These are phyloP conservation scores for Eilema griseolum DNA, from an alignment of 2,888 invertebrate species.

Conservation along the genomic window DNA sequence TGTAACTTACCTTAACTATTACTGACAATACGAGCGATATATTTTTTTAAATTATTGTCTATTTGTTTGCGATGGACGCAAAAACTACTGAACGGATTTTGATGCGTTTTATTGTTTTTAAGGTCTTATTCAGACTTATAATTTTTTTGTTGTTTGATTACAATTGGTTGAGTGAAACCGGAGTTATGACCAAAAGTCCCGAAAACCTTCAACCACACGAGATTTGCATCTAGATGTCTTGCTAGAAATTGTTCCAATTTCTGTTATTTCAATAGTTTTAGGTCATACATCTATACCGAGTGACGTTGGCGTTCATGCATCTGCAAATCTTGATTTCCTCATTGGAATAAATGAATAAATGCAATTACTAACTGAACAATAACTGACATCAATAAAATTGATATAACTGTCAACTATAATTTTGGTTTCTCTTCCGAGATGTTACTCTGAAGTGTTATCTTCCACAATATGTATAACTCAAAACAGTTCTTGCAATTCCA, in stretches of 20 bases:
- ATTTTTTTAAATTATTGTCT: too few relatives aligned
- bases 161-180: too few relatives aligned
- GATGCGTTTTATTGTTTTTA: too few relatives aligned
- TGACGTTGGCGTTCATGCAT: not conserved
- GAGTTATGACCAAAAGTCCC: too few relatives aligned
- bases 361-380: not conserved
- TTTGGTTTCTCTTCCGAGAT: not conserved
- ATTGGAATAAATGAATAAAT: not conserved
- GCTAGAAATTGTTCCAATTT: not conserved
- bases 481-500: conserved; percentile 15
- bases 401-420: not conserved
- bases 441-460: conserved; percentile 12
- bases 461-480: conserved; percentile 12
- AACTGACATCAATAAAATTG: not conserved
- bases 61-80: too few relatives aligned
- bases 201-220: too few relatives aligned
- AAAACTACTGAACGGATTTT: too few relatives aligned
- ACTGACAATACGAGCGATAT: too few relatives aligned
- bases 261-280: not conserved
- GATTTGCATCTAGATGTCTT: too few relatives aligned
- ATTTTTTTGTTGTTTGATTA: too few relatives aligned
- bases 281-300: not conserved
- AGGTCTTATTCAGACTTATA: too few relatives aligned
- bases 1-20: too few relatives aligned
- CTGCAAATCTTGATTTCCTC: not conserved